phyloP scores from a whole-genome alignment of 2,888 invertebrate genomes.

The Folsomia manolachei region DNA sequence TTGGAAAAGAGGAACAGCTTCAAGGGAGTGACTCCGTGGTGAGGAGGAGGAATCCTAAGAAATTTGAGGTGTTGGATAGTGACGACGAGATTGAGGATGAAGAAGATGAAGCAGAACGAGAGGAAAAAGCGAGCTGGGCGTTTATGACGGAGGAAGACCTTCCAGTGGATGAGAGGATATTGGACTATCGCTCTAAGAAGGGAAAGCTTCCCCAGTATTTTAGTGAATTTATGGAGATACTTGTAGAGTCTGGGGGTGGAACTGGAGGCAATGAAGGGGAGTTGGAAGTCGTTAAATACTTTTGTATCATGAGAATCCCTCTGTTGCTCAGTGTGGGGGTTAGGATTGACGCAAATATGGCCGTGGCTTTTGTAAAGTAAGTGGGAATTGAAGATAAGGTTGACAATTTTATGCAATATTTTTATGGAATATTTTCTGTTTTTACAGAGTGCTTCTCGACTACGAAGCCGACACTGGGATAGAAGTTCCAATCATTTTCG shows the following conservation, averaged over 20 bases:
- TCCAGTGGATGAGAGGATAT: slow-evolving; percentile 31
- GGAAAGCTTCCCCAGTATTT: slow-evolving; percentile 43
- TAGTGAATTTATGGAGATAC: slow-evolving; percentile 42
- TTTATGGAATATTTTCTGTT: not conserved
- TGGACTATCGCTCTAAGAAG: slow-evolving; percentile 24
- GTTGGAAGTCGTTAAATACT: slow-evolving; percentile 36
- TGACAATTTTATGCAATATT: not conserved
- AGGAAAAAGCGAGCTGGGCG: slow-evolving; percentile 19
- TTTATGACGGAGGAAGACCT: slow-evolving; percentile 24
- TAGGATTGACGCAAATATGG: slow-evolving; percentile 41
- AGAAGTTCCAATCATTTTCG: slow-evolving; percentile 39
- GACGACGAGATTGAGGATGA: slow-evolving; percentile 43
- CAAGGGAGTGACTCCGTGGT: not conserved
- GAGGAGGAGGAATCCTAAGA: slow-evolving; percentile 10
- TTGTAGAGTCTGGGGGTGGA: slow-evolving; percentile 31
- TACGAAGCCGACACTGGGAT: slow-evolving; percentile 27
- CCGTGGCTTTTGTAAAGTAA: slow-evolving; percentile 32
- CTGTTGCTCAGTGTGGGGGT: slow-evolving; percentile 34
- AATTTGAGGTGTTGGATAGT: slow-evolving; percentile 41
- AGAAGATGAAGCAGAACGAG: slow-evolving; percentile 15
- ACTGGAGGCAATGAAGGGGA: slow-evolving; percentile 35
- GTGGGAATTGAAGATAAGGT: too few relatives aligned
- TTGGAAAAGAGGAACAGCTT: not conserved
- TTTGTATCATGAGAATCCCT: slow-evolving; percentile 41
- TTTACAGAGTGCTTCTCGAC: slow-evolving; percentile 34